Base-by-base conservation (phyloP, 2,797 vertebrate species). In the Hipposideros larvatus region DNA sequence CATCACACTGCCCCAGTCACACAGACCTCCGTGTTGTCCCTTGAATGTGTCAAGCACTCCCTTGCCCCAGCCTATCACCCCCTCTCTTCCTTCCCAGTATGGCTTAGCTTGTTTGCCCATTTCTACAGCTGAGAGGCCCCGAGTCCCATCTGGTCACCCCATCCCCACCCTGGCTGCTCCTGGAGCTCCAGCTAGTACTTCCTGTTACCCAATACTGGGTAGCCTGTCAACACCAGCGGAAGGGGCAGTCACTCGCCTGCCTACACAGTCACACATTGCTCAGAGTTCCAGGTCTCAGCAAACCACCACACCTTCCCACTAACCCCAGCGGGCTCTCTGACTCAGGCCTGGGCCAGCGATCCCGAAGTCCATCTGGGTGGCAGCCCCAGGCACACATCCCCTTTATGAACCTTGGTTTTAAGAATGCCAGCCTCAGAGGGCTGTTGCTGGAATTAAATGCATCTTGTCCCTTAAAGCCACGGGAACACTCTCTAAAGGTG, bases 121-220 rank as follows among this genome's bases (percentile, higher is more conserved):
- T 77, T 68, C 88, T 5, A 37, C 31, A 55, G 41, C 37, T 51
- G 53, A 66, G 93, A 90, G 70, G 16, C 48, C 61, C 92, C 83
- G 79, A 70, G 68, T 51, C 37, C 70, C 87, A 48, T 31, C 37
- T 71, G 87, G 37, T 43, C 19, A 70, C 61, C 22, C 7, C 19
- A 5, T 73, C 41, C 48, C 66, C 53, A 70, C 28, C 13, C 37
- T n/a, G 41, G 34, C 16, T 46, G 59, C n/a, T 34, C 7, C 94
- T 90, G 73, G 43, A 48, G 82, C 34, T 0, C 4, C 84, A 98
- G 96, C 96, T 90, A 91, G 93, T 96, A 97, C n/a, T 97, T 97
- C 97, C 95, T 57, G 41, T 98, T 98, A 82, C 95, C 97, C 94
- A 97, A 59, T n/a, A 51, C n/a, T 46, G 73, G 37, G 91, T 85